Evolutionary conservation across 2,797 vertebrate genomes (phyloP).

Genomic region (Myotis findleyi): DNA sequence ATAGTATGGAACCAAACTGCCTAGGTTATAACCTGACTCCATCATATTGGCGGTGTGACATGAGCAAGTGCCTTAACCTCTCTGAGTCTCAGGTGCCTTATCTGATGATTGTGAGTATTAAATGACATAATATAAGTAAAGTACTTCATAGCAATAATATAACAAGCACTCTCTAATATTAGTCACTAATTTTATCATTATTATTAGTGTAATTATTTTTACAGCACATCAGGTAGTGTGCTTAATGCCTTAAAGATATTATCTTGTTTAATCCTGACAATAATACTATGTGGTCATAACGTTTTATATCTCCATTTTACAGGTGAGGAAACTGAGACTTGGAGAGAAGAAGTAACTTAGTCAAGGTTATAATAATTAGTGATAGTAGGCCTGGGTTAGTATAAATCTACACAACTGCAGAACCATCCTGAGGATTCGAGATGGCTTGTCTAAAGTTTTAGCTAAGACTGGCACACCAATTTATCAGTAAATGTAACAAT

Average conservation of each 20-base stretch:
- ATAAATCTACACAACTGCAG: neutral
- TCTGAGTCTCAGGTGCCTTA: neutral
- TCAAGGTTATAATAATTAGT: neutral
- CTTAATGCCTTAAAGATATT: neutral
- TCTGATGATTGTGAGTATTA: neutral
- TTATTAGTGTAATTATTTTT: neutral
- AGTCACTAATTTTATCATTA: neutral
- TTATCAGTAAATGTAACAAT: neutral
- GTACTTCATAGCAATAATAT: neutral
- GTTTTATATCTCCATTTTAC: constrained; percentile 16
- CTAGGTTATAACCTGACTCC: neutral
- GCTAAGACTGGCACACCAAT: neutral
- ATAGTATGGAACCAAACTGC: neutral
- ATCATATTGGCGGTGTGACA: neutral
- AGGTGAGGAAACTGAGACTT: constrained; percentile 30
- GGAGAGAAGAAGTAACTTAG: neutral
- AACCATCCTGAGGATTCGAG: neutral
- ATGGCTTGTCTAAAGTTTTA: neutral
- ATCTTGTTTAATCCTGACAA: neutral
- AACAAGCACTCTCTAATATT: neutral
- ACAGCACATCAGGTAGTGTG: neutral
- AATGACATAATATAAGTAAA: neutral
- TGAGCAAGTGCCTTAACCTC: neutral
- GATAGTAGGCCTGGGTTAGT: neutral
- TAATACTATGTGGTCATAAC: neutral